phyloP scores from a whole-genome alignment of 1,140 invertebrate species.

The Drosophila subobscura region DNA sequence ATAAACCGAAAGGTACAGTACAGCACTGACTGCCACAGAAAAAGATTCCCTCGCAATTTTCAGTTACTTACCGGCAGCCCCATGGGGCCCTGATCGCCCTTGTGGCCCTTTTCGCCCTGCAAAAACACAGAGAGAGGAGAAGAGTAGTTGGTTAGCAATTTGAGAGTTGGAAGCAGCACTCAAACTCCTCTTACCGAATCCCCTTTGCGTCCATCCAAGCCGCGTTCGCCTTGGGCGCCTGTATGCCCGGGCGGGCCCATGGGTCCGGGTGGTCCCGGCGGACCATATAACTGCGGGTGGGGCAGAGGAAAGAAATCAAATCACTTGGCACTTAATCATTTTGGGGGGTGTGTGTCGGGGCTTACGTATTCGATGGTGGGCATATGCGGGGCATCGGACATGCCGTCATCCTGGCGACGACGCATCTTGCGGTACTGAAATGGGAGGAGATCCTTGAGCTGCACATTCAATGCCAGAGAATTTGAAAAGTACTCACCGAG shows the following conservation, averaged over 20 bases:
- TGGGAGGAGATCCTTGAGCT: conserved; percentile 50
- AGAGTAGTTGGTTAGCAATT: no score
- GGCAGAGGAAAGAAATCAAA: conserved; percentile 6
- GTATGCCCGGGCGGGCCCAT: conserved; percentile 93
- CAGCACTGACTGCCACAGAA: neutral
- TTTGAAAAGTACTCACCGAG: conserved; percentile 88
- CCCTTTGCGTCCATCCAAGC: conserved; percentile 93
- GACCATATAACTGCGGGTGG: conserved; percentile 69
- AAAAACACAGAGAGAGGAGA: neutral
- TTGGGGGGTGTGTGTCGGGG: conserved; percentile 1
- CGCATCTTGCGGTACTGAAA: conserved; percentile 96
- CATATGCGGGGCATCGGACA: conserved; percentile 83
- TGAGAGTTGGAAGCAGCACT: conserved; percentile 71
- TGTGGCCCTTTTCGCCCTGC: conserved; percentile 94
- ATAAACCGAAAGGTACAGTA: neutral
- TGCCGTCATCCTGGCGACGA: conserved; percentile 89
- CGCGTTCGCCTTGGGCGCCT: conserved; percentile 89
- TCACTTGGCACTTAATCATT: neutral
- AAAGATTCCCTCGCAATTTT: neutral
- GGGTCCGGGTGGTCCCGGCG: conserved; percentile 82
- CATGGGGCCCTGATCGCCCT: conserved; percentile 96
- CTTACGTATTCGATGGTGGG: conserved; percentile 83
- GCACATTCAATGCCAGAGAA: no score
- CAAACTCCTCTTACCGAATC: conserved; percentile 87
- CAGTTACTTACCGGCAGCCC: conserved; percentile 93